phyloP scores from a whole-genome alignment of 2,797 vertebrate genomes.

The Tachyglossus aculeatus region DNA sequence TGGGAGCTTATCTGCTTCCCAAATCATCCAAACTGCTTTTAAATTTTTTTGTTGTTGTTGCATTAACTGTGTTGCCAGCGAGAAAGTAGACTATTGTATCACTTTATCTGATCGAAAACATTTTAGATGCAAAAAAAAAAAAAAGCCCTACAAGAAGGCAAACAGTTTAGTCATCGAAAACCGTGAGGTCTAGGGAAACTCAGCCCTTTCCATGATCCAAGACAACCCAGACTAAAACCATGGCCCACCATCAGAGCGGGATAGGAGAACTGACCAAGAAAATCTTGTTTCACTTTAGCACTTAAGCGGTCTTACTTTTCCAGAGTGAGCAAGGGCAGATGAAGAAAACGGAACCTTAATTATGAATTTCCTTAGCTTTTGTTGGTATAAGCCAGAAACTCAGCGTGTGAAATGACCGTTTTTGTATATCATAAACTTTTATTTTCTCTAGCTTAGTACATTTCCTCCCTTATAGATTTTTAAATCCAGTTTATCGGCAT shows the following conservation, averaged over 20 bases:
- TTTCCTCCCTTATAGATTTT: neutral
- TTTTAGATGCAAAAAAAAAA: no score
- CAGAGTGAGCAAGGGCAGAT: no score
- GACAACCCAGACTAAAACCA: no score
- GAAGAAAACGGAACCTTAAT: no score
- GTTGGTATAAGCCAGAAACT: neutral
- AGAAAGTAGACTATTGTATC: neutral
- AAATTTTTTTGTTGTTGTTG: neutral
- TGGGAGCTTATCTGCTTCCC: neutral
- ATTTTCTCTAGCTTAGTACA: neutral
- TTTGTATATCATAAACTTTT: neutral
- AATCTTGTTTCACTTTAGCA: no score
- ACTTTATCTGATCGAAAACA: neutral
- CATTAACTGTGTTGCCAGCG: neutral
- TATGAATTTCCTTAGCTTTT: neutral
- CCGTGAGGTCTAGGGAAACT: no score
- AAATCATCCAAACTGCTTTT: neutral
- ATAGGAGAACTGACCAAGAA: no score
- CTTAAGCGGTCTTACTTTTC: no score
- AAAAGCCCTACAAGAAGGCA: no score
- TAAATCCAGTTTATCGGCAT: neutral
- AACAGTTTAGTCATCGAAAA: no score
- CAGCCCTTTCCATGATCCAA: no score
- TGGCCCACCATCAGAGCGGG: no score
- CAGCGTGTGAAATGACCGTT: neutral